These are phyloP conservation scores for Digitonthophagus gazella DNA, from an alignment of 2,888 invertebrate genomes.

Conservation along the genomic window DNA sequence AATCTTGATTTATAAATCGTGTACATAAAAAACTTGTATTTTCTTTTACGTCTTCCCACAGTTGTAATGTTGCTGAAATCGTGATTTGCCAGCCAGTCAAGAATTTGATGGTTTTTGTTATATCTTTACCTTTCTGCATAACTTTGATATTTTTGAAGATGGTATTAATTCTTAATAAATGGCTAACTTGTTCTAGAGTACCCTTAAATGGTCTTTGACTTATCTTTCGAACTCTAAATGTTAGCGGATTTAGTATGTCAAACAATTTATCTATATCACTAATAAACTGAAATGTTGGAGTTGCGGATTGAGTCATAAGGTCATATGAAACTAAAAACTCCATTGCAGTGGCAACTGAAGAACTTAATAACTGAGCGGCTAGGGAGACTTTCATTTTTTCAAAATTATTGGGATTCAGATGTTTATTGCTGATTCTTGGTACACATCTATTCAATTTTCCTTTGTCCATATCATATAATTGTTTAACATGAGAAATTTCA, in stretches of 20 bases:
- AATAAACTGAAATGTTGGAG: conserved; percentile 25
- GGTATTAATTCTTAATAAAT: conserved; percentile 28
- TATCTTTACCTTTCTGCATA: conserved; percentile 25
- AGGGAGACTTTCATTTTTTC: conserved; percentile 34
- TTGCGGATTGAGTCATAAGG: conserved; percentile 16
- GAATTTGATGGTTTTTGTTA: conserved; percentile 31
- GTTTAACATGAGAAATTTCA: conserved; percentile 28
- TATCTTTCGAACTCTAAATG: conserved; percentile 3
- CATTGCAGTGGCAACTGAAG: conserved; percentile 32
- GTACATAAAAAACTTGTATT: conserved; percentile 5
- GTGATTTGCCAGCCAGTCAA: conserved; percentile 30
- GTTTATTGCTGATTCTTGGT: conserved; percentile 31
- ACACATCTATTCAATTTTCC: conserved; percentile 21
- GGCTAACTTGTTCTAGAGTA: conserved; percentile 25
- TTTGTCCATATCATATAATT: conserved; percentile 32
- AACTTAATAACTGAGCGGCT: conserved; percentile 33
- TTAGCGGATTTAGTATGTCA: conserved; percentile 32
- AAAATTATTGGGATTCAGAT: conserved; percentile 32
- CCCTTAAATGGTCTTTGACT: conserved; percentile 13
- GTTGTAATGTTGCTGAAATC: conserved; percentile 24
- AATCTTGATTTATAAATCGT: neutral
- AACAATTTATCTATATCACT: conserved; percentile 33
- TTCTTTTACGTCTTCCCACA: conserved; percentile 4
- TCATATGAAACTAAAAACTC: conserved; percentile 27
- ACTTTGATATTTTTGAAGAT: conserved; percentile 30